Conservation (phyloP, 1,140 invertebrate species). For the Dendrolimus punctatus region DNA sequence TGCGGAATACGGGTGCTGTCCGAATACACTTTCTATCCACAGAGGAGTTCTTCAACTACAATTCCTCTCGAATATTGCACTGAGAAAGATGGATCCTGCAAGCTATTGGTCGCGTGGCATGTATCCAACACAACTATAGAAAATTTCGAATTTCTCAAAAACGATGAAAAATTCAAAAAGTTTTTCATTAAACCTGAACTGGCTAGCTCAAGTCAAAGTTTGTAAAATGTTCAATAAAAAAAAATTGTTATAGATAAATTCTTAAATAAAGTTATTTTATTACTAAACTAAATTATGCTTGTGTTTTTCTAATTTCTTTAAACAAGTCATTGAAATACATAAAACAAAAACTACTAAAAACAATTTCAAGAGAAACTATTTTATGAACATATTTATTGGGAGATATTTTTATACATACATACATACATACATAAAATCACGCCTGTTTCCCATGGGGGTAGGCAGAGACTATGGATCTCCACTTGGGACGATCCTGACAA, state of each 20-base stretch:
- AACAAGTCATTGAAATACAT: too few relatives aligned
- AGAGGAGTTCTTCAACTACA: conserved; percentile 12
- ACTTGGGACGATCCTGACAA: too few relatives aligned
- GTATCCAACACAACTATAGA: conserved; percentile 49
- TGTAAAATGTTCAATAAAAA: too few relatives aligned
- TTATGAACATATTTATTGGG: too few relatives aligned
- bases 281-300: background rate
- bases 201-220: too few relatives aligned
- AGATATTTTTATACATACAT: too few relatives aligned
- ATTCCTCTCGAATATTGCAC: conserved; percentile 51
- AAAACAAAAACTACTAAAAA: too few relatives aligned
- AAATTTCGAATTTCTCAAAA: conserved; percentile 49
- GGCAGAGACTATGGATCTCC: too few relatives aligned
- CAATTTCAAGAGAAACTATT: too few relatives aligned
- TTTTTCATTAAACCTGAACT: conserved; percentile 37
- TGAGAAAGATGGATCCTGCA: conserved; percentile 37
- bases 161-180: conserved; percentile 41
- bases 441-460: too few relatives aligned
- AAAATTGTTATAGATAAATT: background rate
- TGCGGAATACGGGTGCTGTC: conserved; percentile 44
- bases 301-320: too few relatives aligned
- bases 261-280: conserved; percentile 3
- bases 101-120: conserved; percentile 50
- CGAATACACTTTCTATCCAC: conserved; percentile 51
- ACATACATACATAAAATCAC: too few relatives aligned